These are phyloP conservation scores for Limnothrissa miodon DNA, from an alignment of 2,113 vertebrate genomes.

Conservation along the genomic window DNA sequence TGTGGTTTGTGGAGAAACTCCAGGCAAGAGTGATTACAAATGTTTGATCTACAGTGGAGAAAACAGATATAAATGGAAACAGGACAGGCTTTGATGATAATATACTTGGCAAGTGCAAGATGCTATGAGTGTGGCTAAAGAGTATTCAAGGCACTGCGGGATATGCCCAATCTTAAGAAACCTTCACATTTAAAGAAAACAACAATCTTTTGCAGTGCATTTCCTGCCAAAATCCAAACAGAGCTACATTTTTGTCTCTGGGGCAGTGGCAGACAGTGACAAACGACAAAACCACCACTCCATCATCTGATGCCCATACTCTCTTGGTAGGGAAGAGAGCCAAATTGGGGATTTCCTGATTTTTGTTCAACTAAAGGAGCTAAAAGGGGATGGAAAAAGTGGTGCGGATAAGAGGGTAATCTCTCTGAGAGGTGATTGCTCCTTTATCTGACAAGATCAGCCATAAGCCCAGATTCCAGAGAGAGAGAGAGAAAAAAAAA, in stretches of 20 bases:
- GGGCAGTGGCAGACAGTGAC: background rate
- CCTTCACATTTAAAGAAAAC: background rate
- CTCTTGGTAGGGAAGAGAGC: background rate
- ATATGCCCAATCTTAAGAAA: background rate
- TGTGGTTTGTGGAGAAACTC: slow-evolving; percentile 10
- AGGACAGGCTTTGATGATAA: slow-evolving; percentile 9
- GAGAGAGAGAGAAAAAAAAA: background rate
- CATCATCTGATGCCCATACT: background rate
- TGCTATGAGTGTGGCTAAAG: background rate
- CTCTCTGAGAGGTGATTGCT: slow-evolving; percentile 50
- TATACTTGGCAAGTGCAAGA: slow-evolving; percentile 1
- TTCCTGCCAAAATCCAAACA: background rate
- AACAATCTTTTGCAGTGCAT: background rate
- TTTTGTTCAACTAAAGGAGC: background rate
- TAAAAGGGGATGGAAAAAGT: background rate
- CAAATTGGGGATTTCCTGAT: background rate
- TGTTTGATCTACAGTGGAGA: background rate
- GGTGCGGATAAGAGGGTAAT: slow-evolving; percentile 47
- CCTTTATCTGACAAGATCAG: slow-evolving; percentile 56
- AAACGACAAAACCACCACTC: background rate
- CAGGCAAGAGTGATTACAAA: background rate
- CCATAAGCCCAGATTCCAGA: slow-evolving; percentile 43
- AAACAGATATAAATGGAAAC: slow-evolving; percentile 9
- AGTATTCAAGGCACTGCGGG: background rate
- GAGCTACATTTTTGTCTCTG: background rate